These are phyloP conservation scores for Lymantria monacha DNA, from an alignment of 2,888 invertebrate genomes.

Conservation along the genomic window DNA sequence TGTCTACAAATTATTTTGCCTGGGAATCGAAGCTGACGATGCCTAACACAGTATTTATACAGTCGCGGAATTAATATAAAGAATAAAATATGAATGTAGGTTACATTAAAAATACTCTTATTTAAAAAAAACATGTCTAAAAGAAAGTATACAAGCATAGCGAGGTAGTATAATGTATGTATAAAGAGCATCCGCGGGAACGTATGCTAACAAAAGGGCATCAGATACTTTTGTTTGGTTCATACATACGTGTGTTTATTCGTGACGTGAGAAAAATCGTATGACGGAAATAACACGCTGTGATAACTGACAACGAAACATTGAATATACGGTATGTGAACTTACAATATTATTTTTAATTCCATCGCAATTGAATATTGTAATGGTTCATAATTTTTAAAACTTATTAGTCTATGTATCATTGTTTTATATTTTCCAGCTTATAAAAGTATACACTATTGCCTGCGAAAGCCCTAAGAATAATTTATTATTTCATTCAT, in stretches of 20 bases:
- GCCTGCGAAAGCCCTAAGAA: too few relatives aligned
- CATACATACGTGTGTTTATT: constrained; percentile 40
- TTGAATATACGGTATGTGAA: constrained; percentile 2
- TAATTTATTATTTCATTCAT: too few relatives aligned
- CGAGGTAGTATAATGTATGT: constrained; percentile 13
- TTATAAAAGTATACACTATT: too few relatives aligned
- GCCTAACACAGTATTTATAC: too few relatives aligned
- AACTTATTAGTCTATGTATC: too few relatives aligned
- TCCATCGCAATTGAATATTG: background rate
- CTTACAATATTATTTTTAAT: background rate
- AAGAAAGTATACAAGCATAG: background rate
- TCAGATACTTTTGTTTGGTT: constrained; percentile 49
- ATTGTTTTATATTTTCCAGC: too few relatives aligned
- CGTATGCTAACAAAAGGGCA: constrained; percentile 52
- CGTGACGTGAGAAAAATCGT: constrained; percentile 50
- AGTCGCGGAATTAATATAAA: too few relatives aligned
- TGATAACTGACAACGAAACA: constrained; percentile 10
- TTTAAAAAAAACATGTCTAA: too few relatives aligned
- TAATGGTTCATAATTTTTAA: background rate
- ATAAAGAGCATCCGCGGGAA: constrained; percentile 36
- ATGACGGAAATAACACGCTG: constrained; percentile 29
- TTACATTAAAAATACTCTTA: too few relatives aligned
- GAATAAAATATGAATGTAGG: too few relatives aligned
- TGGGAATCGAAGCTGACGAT: too few relatives aligned
- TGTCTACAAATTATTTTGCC: too few relatives aligned